Base-by-base conservation (phyloP, 2,888 invertebrate genomes). In the Cybosia mesomella region DNA sequence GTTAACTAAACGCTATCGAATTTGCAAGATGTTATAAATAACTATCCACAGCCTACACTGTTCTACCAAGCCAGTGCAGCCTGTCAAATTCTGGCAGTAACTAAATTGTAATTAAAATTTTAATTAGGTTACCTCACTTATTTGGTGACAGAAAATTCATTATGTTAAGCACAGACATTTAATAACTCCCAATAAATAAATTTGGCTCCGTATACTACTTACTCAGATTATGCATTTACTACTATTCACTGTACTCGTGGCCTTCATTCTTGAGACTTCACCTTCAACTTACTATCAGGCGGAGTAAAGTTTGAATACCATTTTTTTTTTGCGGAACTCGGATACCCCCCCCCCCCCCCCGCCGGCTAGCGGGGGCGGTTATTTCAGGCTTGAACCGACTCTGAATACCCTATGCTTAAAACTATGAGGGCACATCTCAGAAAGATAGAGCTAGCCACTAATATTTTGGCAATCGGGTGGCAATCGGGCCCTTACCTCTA, bases 41-140 rank as follows among this genome's bases (percentile, higher is more conserved):
- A 15, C 5, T 54, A 54, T 54, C 54, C 54, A 54, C 7, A 32
- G 57, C 57, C 32, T 10, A 54, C 34, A 54, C 0, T 10, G 54
- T 54, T 63, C 13, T 63, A 54, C 54, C 15, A 63, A 32, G 22
- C 22, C 22, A 53, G 10, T 54, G 49, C 54, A 59, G 22, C 54
- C 21, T 54, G 53, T 58, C 61, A 53, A 67, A 67, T 58, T 62
- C 28, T n/a, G 34, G 53, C 32, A 10, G 28, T 68, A 59, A 68
- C 64, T 28, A 64, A 68, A 64, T 59, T 68, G 58, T 68, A 58
- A 68, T 68, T 58, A 22, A 53, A 58, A 36, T 63, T 58, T 67
- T 63, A 63, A 67, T 63, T 58, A 67, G 63, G 62, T 3, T 62
- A 22, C 32, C 4, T 57, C 61, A 32, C 57, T 62, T 67, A 67